phyloP scores from a whole-genome alignment of 2,888 invertebrate genomes.

The Lydus trimaculatus region DNA sequence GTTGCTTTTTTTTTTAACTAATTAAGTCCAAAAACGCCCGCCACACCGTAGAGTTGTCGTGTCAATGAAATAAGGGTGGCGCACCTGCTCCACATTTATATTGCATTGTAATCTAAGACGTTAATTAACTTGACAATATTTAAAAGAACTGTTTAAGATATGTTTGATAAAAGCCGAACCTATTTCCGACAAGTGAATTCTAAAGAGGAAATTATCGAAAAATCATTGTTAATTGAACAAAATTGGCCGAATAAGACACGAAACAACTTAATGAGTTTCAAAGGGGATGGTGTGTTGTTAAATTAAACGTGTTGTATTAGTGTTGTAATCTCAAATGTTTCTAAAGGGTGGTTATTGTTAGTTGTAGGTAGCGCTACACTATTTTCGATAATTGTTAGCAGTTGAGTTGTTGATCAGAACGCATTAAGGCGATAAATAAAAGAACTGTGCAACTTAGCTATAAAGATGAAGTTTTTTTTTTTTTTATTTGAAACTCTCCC shows the following conservation, averaged over 20 bases:
- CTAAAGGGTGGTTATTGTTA: not conserved
- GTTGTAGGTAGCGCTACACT: not conserved
- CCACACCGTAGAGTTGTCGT: not conserved
- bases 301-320: constrained; percentile 25
- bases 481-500: not conserved
- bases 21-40: not conserved
- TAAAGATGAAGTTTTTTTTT: not conserved
- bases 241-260: constrained; percentile 25
- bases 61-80: not conserved
- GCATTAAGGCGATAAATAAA: not conserved
- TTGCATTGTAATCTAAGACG: constrained; percentile 13
- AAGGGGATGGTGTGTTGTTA: constrained; percentile 25
- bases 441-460: too few species aligned
- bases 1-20: not conserved
- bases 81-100: not conserved
- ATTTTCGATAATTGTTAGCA: not conserved
- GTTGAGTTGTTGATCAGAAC: not conserved
- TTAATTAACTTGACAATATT: constrained; percentile 15
- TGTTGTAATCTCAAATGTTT: not conserved
- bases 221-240: constrained; percentile 3
- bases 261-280: constrained; percentile 35
- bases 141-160: not conserved
- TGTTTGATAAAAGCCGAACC: not conserved
- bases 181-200: constrained; percentile 2
- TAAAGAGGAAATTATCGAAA: constrained; percentile 19